Evolutionary conservation across 1,140 invertebrate species (phyloP).

Genomic region (Tigriopus japonicus): DNA sequence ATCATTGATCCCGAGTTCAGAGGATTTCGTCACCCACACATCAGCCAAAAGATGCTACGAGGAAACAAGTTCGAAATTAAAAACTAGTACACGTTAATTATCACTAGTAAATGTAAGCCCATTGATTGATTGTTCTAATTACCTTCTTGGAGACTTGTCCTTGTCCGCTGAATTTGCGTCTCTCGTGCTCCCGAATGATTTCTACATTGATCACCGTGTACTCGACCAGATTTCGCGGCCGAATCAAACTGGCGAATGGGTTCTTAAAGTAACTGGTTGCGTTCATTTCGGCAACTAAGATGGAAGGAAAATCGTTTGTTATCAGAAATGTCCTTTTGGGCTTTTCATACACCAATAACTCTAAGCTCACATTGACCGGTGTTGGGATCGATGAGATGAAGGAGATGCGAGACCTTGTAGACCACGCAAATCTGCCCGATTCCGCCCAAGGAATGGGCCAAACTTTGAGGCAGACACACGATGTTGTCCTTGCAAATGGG

Average conservation of each 20-base stretch:
- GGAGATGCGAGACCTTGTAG: constrained; percentile 60
- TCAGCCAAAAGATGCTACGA: constrained; percentile 69
- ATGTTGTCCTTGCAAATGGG: constrained; percentile 92
- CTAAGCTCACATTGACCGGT: constrained; percentile 67
- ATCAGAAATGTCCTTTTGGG: too few species aligned
- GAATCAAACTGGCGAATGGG: constrained; percentile 67
- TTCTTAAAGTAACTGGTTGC: constrained; percentile 60
- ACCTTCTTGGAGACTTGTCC: constrained; percentile 58
- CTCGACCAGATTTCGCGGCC: constrained; percentile 74
- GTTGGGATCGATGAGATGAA: constrained; percentile 83
- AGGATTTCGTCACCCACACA: constrained; percentile 75
- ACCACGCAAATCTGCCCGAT: constrained; percentile 79
- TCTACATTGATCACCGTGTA: constrained; percentile 92
- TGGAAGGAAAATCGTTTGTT: neutral
- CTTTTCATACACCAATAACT: too few species aligned
- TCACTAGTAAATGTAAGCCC: neutral
- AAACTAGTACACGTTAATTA: neutral
- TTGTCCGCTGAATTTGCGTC: constrained; percentile 38
- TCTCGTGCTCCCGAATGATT: constrained; percentile 38
- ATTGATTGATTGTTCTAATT: too few species aligned
- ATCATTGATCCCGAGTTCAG: constrained; percentile 67
- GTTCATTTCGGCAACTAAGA: constrained; percentile 60
- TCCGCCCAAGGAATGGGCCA: constrained; percentile 74
- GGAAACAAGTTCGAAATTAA: neutral
- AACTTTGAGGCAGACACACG: constrained; percentile 69